Base-by-base conservation (phyloP, 2,797 vertebrate species). In the Psittacula derbiana region DNA sequence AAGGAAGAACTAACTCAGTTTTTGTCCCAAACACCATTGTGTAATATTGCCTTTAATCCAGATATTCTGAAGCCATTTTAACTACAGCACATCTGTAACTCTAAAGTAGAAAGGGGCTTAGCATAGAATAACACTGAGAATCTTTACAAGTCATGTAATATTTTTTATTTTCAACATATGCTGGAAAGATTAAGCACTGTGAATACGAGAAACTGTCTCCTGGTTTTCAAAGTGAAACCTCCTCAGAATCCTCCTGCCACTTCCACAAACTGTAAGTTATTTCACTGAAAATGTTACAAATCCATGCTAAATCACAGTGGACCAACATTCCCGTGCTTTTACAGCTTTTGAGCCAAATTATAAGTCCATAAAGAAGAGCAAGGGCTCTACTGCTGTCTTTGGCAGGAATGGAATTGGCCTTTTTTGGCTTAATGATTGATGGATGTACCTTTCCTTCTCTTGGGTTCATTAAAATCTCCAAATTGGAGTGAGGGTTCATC, bases 351-450 rank as follows among this genome's bases (percentile, higher is more conserved):
- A 89, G 46, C 5, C 60, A 87, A 83, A 95, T 78, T 62, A 3
- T 19, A 31, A 80, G 50, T 43, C 69, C 55, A 5, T 40, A 30
- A 19, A 74, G 65, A 80, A 33, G 31, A 93, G 41, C 60, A 82
- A 81, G 55, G 89, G 27, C 36, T 90, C 79, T 81, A 30, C 50
- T 53, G 25, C 23, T 84, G 49, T 53, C 58, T 92, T 91, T 69
- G 58, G 25, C 75, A 94, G 53, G 49, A 91, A 74, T 19, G 16
- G n/a, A 87, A 46, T 58, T 69, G 24, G 27, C 18, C 4, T 27
- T 81, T 82, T 82, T 67, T 58, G 38, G 11, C 24, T 33, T 87
- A 53, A 62, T 50, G 38, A 28, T 50, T 80, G 80, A 71, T 49
- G 30, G 46, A 14, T 64, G n/a, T 33, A 7, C 7, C 6, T 90